A percentile compares a stretch with the other conserved stretches of the same genome.
Conservation (phyloP, 2,113 vertebrate species). For the Sisor rabdophorus region DNA sequence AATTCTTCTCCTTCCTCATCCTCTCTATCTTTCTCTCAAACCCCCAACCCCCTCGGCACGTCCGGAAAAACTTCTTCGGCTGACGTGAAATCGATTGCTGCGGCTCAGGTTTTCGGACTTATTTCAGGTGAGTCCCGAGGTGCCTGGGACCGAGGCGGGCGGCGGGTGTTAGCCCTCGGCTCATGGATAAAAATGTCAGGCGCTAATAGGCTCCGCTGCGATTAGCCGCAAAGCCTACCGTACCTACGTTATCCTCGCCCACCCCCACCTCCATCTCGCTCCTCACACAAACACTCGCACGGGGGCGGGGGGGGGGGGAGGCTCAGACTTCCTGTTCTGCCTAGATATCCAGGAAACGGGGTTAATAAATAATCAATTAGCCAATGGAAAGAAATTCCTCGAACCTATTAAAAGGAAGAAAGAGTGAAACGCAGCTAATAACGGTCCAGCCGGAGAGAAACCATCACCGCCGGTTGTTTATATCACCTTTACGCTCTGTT, state of each 20-base stretch:
- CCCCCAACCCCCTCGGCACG: conserved; percentile 48
- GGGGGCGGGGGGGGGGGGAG: neutral
- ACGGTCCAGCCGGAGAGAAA: neutral
- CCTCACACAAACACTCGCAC: neutral
- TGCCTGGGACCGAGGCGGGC: conserved; percentile 47
- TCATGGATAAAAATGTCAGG: conserved; percentile 75
- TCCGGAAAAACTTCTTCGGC: conserved; percentile 65
- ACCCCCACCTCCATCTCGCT: conserved; percentile 10
- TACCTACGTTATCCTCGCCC: conserved; percentile 71
- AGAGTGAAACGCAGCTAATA: conserved; percentile 11
- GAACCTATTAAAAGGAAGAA: conserved; percentile 65
- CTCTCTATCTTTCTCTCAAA: conserved; percentile 18
- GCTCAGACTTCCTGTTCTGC: conserved; percentile 10
- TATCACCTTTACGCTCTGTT: conserved; percentile 17
- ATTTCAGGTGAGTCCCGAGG: conserved; percentile 74
- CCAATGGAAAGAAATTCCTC: conserved; percentile 56
- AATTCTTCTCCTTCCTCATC: conserved; percentile 14
- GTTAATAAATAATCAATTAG: conserved; percentile 68
- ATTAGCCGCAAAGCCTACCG: conserved; percentile 70
- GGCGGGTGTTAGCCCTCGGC: conserved; percentile 54
- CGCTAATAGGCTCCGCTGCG: conserved; percentile 78
- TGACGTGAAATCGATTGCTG: conserved; percentile 76
- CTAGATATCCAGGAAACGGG: conserved; percentile 42
- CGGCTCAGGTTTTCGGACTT: conserved; percentile 69
- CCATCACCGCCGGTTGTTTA: conserved; percentile 9